Evolutionary conservation across 2,888 invertebrate genomes (phyloP).

Genomic region (Anaspis maculata): DNA sequence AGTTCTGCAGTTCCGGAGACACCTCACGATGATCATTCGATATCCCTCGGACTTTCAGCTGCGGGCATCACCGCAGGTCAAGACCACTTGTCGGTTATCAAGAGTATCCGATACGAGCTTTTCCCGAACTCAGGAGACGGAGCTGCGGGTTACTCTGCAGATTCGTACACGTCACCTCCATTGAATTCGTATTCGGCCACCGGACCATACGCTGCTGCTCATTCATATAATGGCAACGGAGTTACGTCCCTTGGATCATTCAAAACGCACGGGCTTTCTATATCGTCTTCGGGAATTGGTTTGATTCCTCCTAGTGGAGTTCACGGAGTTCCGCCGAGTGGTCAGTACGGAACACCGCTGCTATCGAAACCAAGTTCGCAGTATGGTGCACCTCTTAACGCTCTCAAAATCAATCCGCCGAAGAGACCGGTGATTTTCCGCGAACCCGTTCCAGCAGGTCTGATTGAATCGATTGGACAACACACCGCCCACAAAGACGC

Average conservation of each 20-base stretch:
- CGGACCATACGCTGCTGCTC: conserved; percentile 36
- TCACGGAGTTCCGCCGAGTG: conserved; percentile 53
- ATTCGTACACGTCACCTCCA: conserved; percentile 34
- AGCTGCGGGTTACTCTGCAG: conserved; percentile 12
- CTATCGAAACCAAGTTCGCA: conserved; percentile 26
- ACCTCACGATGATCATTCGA: conserved; percentile 18
- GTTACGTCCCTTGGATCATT: conserved; percentile 13
- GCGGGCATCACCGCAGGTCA: conserved; percentile 18
- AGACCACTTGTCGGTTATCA: conserved; percentile 35
- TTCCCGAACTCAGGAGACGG: conserved; percentile 20
- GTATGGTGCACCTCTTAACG: conserved; percentile 29
- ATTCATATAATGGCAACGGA: conserved; percentile 38
- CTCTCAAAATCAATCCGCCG: conserved; percentile 43
- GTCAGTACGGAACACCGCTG: conserved; percentile 41
- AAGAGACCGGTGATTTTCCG: conserved; percentile 62
- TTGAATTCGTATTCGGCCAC: conserved; percentile 32
- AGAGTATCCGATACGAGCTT: conserved; percentile 42
- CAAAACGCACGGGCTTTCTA: conserved; percentile 14
- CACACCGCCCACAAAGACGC: conserved; percentile 55
- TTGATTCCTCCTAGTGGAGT: conserved; percentile 53
- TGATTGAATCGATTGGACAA: conserved; percentile 59
- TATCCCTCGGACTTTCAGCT: conserved; percentile 22
- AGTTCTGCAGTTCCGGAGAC: conserved; percentile 33
- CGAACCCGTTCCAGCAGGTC: conserved; percentile 63
- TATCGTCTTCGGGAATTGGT: conserved; percentile 35